Evolutionary conservation across 2,888 invertebrate genomes (phyloP).

Genomic region (Ctena decussata): DNA sequence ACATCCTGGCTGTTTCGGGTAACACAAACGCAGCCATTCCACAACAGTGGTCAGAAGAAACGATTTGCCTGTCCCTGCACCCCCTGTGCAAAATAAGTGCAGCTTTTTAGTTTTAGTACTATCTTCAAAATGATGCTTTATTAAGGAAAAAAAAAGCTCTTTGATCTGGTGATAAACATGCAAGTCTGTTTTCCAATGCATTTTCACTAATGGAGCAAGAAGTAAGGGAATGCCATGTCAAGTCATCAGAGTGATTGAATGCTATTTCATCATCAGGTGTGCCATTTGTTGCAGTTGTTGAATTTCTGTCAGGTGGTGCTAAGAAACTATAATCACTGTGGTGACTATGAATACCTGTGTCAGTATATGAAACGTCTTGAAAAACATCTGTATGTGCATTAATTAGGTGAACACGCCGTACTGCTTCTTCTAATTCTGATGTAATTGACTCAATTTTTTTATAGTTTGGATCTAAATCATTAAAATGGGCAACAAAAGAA

Average conservation of each 20-base stretch:
- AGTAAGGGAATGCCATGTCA: conserved; percentile 16
- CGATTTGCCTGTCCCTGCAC: conserved; percentile 51
- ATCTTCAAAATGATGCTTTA: conserved; percentile 15
- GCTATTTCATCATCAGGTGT: not conserved
- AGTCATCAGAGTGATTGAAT: not conserved
- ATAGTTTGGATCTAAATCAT: conserved; percentile 24
- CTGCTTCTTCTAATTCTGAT: conserved; percentile 45
- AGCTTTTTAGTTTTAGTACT: not conserved
- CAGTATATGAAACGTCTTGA: conserved; percentile 33
- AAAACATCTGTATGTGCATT: conserved; percentile 25
- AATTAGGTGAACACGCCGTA: conserved; percentile 13
- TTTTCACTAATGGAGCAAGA: conserved; percentile 23
- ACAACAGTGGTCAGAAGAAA: conserved; percentile 44
- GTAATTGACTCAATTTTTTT: conserved; percentile 17
- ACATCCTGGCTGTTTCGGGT: conserved; percentile 20
- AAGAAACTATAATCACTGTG: not conserved
- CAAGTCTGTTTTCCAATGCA: conserved; percentile 15
- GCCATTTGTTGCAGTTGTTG: no score
- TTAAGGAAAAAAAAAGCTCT: conserved; percentile 26
- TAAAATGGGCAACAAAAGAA: conserved; percentile 38
- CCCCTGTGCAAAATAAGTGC: conserved; percentile 41
- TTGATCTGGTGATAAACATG: conserved; percentile 37
- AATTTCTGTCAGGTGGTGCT: no score
- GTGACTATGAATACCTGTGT: not conserved
- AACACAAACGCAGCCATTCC: conserved; percentile 43